Conservation (phyloP, 2,113 vertebrate genomes). For the Thunnus thynnus region DNA sequence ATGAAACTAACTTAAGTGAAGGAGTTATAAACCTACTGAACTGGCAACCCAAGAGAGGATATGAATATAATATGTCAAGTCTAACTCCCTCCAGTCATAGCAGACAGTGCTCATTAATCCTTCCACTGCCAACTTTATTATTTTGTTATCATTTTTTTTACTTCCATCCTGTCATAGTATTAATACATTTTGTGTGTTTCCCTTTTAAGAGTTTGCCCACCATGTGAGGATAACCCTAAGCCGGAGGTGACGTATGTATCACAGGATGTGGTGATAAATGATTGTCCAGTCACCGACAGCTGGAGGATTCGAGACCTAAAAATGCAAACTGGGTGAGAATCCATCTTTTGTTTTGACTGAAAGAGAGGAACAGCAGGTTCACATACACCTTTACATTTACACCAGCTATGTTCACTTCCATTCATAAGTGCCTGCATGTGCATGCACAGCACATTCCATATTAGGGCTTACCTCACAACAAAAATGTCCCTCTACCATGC, state of each 20-base stretch:
- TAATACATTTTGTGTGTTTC: constrained; percentile 12
- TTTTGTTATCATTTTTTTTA: background rate
- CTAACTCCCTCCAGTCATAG: background rate
- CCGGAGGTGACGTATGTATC: background rate
- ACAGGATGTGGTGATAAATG: background rate
- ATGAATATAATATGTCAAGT: background rate
- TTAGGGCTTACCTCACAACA: too few species aligned
- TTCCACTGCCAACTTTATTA: too few species aligned
- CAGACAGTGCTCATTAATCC: too few species aligned
- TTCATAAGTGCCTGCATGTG: too few species aligned
- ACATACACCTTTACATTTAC: too few species aligned
- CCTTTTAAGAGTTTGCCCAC: background rate
- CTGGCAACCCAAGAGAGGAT: too few species aligned
- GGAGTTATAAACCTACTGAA: too few species aligned
- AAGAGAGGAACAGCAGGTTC: background rate
- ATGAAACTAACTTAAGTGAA: too few species aligned
- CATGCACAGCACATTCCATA: too few species aligned
- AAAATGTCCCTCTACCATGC: too few species aligned
- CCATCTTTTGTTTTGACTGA: background rate
- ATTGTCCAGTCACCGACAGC: background rate
- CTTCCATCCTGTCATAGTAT: background rate
- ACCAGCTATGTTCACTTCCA: too few species aligned
- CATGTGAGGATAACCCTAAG: background rate
- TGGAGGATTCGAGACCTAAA: constrained; percentile 34
- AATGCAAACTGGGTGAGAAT: constrained; percentile 36